Conservation (phyloP, 2,888 invertebrate genomes). For the Iphiclides podalirius region DNA sequence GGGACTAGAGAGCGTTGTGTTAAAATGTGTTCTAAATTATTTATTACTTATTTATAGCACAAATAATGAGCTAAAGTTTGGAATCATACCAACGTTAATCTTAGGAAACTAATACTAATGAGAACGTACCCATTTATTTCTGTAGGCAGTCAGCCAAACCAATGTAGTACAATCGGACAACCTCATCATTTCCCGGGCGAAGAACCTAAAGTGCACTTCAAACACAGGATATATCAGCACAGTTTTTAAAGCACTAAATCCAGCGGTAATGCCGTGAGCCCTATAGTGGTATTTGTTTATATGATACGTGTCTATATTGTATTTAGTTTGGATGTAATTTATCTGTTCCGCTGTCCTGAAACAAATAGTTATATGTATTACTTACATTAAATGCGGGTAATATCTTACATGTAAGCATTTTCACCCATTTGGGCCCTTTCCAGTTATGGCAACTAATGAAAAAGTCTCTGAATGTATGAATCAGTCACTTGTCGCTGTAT, state of each 20-base stretch:
- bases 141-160: conserved; percentile 62
- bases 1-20: too few relatives aligned
- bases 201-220: conserved; percentile 74
- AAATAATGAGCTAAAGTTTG: too few relatives aligned
- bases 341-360: conserved; percentile 54
- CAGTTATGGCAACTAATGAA: too few relatives aligned
- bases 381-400: too few relatives aligned
- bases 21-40: too few relatives aligned
- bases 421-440: too few relatives aligned
- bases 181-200: conserved; percentile 82
- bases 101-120: too few relatives aligned
- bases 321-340: conserved; percentile 52
- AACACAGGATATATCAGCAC: conserved; percentile 79
- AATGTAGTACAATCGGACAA: conserved; percentile 62
- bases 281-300: conserved; percentile 53
- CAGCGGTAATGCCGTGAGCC: conserved; percentile 39
- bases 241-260: conserved; percentile 47
- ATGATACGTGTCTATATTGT: conserved; percentile 51
- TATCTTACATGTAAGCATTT: too few relatives aligned
- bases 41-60: too few relatives aligned
- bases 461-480: too few relatives aligned
- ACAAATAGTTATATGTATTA: conserved; percentile 7
- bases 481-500: too few relatives aligned
- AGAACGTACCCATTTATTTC: conserved; percentile 70
- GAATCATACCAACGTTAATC: too few relatives aligned